Evolutionary conservation across 2,888 invertebrate species (phyloP).

Genomic region (Liodrosophila aerea): DNA sequence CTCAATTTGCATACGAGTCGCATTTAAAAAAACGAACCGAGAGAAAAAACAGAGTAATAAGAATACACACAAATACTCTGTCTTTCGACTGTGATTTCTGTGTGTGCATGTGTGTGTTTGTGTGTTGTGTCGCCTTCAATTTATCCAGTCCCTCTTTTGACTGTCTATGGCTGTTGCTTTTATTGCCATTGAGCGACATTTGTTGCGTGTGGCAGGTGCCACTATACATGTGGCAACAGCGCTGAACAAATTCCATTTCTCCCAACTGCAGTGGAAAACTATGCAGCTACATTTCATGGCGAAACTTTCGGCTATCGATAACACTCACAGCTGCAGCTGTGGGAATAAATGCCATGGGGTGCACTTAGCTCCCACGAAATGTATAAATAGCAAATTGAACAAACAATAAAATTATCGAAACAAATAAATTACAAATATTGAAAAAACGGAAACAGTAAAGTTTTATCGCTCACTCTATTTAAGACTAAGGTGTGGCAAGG

Average conservation of each 20-base stretch:
- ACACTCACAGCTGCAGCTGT: too few relatives aligned
- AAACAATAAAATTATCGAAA: neutral
- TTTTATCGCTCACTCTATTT: too few relatives aligned
- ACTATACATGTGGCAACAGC: slow-evolving; percentile 5
- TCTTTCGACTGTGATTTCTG: slow-evolving; percentile 16
- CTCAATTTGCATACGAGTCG: slow-evolving; percentile 57
- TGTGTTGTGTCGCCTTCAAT: slow-evolving; percentile 49
- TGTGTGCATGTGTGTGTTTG: slow-evolving; percentile 11
- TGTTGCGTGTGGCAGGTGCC: slow-evolving; percentile 36
- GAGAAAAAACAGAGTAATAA: slow-evolving; percentile 14
- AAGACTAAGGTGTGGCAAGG: too few relatives aligned
- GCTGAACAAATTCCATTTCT: neutral
- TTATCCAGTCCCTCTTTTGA: slow-evolving; percentile 18
- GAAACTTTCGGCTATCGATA: too few relatives aligned
- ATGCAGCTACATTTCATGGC: neutral
- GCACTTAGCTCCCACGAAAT: too few relatives aligned
- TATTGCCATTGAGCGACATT: slow-evolving; percentile 47
- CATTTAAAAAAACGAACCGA: slow-evolving; percentile 9
- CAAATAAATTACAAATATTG: too few relatives aligned
- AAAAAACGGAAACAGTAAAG: too few relatives aligned
- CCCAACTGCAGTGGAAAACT: slow-evolving; percentile 21
- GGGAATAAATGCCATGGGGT: too few relatives aligned
- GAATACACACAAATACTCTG: slow-evolving; percentile 6
- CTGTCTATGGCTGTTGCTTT: slow-evolving; percentile 39
- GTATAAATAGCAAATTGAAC: too few relatives aligned